Evolutionary conservation across 2,888 invertebrate genomes (phyloP).

Genomic region (Nesidiocoris tenuis): DNA sequence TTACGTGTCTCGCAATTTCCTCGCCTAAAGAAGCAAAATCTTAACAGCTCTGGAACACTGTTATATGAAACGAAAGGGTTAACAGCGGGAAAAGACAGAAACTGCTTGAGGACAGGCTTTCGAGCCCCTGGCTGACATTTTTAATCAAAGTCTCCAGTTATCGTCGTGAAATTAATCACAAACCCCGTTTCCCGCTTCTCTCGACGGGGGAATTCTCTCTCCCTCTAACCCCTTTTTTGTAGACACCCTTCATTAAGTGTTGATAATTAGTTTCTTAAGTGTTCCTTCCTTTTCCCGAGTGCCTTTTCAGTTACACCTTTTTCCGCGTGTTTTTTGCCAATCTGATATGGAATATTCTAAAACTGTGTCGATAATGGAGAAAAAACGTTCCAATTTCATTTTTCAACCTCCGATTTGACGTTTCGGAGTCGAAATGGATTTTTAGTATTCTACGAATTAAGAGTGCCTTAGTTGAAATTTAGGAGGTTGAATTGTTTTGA

Average conservation of each 20-base stretch:
- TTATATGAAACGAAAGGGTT: constrained; percentile 2
- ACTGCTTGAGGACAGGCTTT: constrained; percentile 8
- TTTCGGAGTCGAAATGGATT: no score
- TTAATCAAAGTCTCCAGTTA: constrained; percentile 43
- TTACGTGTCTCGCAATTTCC: neutral
- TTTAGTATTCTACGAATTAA: no score
- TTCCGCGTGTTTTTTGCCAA: neutral
- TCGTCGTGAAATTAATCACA: constrained; percentile 39
- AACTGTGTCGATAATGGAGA: neutral
- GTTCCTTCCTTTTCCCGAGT: constrained; percentile 4
- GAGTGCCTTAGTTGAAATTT: no score
- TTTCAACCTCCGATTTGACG: no score
- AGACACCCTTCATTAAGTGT: constrained; percentile 45
- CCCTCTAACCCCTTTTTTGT: constrained; percentile 20
- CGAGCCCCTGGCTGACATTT: constrained; percentile 27
- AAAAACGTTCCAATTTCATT: neutral
- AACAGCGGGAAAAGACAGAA: neutral
- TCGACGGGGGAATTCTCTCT: neutral
- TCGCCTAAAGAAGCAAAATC: neutral
- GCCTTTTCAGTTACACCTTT: constrained; percentile 24
- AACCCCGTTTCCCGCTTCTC: constrained; percentile 1
- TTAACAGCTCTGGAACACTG: neutral
- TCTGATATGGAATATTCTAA: neutral
- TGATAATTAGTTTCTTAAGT: constrained; percentile 47
- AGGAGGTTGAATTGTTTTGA: no score